phyloP scores from a whole-genome alignment of 2,888 invertebrate species.

The Drosophila parthenogenetica region DNA sequence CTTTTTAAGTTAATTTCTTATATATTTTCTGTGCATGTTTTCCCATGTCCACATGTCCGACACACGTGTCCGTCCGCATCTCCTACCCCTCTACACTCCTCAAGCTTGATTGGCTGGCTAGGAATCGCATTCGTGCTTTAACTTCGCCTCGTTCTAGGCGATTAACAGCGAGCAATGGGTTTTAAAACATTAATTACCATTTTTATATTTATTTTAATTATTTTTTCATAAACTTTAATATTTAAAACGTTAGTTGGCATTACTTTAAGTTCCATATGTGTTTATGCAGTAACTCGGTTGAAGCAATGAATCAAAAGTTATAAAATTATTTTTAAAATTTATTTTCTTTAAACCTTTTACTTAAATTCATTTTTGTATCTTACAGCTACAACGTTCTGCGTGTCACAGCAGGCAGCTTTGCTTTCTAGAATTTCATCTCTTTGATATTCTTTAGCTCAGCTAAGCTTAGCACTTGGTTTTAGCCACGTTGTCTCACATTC shows the following conservation, averaged over 20 bases:
- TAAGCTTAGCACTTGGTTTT: constrained; percentile 9
- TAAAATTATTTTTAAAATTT: no score
- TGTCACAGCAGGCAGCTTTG: constrained; percentile 5
- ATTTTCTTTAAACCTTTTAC: background rate
- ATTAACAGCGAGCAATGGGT: constrained; percentile 27
- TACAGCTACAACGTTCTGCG: no score
- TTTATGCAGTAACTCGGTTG: no score
- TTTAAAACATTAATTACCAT: constrained; percentile 10
- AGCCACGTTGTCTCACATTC: constrained; percentile 1
- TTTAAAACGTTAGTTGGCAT: no score
- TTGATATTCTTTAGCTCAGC: constrained; percentile 3
- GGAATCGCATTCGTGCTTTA: constrained; percentile 37
- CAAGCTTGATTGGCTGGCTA: constrained; percentile 44
- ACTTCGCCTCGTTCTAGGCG: constrained; percentile 10
- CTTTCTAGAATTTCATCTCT: background rate
- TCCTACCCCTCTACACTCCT: constrained; percentile 3
- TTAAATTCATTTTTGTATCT: no score
- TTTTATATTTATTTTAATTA: background rate
- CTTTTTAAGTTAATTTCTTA: constrained; percentile 81
- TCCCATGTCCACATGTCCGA: constrained; percentile 49
- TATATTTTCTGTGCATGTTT: constrained; percentile 61
- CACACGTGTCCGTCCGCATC: constrained; percentile 2
- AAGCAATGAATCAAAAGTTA: no score
- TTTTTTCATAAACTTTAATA: background rate
- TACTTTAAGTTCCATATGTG: no score